A percentile compares a stretch with the other conserved stretches of the same genome.
phyloP scores from a whole-genome alignment of 2,113 vertebrate species.

The Penelope pileata region DNA sequence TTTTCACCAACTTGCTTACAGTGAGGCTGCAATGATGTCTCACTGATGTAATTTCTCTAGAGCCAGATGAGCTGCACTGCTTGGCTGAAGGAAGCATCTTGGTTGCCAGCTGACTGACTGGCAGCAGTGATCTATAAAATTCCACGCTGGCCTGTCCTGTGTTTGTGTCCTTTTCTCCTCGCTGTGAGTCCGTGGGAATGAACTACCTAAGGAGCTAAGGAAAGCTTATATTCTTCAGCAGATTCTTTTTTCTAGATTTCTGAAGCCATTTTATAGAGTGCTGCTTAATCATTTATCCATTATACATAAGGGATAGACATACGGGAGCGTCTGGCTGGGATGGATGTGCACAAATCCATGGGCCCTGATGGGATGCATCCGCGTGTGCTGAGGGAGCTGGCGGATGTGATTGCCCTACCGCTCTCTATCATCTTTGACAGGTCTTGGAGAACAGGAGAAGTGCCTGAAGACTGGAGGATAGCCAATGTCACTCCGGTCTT shows the following conservation, averaged over 20 bases:
- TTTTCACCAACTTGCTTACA: background rate
- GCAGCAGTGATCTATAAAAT: background rate
- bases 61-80: background rate
- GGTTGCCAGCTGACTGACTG: background rate
- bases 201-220: background rate
- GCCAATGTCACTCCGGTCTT: no score
- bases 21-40: background rate
- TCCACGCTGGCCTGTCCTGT: background rate
- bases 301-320: background rate
- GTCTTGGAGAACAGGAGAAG: no score
- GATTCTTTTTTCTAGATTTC: background rate
- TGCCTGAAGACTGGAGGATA: no score
- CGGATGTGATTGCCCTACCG: no score
- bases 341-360: no score
- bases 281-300: background rate
- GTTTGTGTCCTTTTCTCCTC: rapidly evolving
- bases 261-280: background rate
- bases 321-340: no score
- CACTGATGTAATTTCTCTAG: background rate
- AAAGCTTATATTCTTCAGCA: background rate
- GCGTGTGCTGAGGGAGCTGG: no score
- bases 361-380: no score
- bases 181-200: background rate
- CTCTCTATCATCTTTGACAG: no score
- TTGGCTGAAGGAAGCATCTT: background rate